Base-by-base conservation (phyloP, 1,140 invertebrate species). In the Trichonephila inaurata region DNA sequence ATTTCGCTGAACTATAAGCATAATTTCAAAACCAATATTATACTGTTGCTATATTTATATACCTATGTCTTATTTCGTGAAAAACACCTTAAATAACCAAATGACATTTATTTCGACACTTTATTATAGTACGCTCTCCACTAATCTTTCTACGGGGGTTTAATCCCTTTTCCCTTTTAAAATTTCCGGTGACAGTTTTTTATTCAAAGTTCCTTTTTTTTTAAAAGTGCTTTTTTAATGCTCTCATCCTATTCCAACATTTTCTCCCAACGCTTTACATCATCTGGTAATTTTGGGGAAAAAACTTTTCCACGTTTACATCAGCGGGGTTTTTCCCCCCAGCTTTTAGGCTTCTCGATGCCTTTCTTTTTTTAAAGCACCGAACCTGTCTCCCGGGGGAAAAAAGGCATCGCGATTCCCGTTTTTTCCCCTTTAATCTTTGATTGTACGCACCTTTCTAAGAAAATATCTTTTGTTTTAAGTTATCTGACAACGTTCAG, bases 301-400 rank as follows among this genome's bases (percentile, higher is more conserved):
- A 87, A 87, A 87, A 87, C 85, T 87, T 87, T 87, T 61, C 85
- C 85, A 87, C 85, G 61, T 87, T 62, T 87, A 40, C 85, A 87
- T 87, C 83, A 86, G 83, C 44, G 58, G 51, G n/a, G 64, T 24
- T 77, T 77, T 77, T 19, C 69, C 24, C 69, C 28, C 69, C 69
- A 19, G 5, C 61, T 62, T 62, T 62, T 1, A 51, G 44, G 44
- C 16, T 62, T 62, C 61, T 62, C 0, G 14, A 77, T 33, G 28
- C 28, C 24, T 77, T 18, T 12, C 69, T 33, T 16, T 77, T 77
- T 28, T 24, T 77, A 28, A 28, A 77, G 40, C 69, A 16, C 69
- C 69, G 6, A 77, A 33, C 28, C 28, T 33, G 28, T 33, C 69
- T 77, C 33, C 16, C 12, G 28, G 40, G 69, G 69, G 14, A 33